Percentiles rank a stretch among this genome's conserved stretches.
Evolutionary conservation across 1,140 invertebrate species (phyloP).

Genomic region (Mylabris phalerata): DNA sequence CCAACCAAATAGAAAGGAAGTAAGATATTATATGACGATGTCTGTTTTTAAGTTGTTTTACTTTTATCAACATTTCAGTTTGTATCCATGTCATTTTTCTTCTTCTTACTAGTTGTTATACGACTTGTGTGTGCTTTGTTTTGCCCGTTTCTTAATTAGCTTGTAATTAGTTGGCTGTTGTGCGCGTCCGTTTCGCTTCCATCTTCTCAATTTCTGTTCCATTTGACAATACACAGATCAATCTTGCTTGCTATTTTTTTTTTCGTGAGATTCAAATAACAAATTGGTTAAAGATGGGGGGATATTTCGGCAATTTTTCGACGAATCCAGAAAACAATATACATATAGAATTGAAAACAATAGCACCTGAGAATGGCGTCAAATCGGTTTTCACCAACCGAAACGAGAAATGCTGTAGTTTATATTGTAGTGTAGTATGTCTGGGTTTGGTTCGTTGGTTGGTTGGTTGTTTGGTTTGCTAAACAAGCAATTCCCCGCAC

Average conservation of each 20-base stretch:
- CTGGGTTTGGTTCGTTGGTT: no score
- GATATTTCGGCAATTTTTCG: neutral
- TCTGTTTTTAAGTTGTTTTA: constrained; percentile 7
- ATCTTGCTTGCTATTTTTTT: neutral
- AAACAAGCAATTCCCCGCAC: constrained; percentile 35
- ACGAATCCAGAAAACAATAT: neutral
- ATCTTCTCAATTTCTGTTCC: no score
- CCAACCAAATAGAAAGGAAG: constrained; percentile 14
- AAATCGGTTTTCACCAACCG: constrained; percentile 31
- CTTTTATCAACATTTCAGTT: constrained; percentile 7
- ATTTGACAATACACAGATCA: no score
- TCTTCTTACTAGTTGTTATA: no score
- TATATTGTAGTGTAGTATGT: constrained; percentile 12
- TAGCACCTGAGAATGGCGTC: constrained; percentile 28
- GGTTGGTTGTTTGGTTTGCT: no score
- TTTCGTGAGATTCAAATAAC: neutral
- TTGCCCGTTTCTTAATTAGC: constrained; percentile 12
- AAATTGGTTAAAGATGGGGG: neutral
- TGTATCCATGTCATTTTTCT: neutral
- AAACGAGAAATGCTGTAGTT: constrained; percentile 34
- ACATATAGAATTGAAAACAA: constrained; percentile 19
- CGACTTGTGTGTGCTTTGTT: neutral
- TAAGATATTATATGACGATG: constrained; percentile 14
- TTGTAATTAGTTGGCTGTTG: constrained; percentile 15
- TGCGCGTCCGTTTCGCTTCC: no score